A percentile compares a stretch with the other conserved stretches of the same genome.
Conservation (phyloP, 2,888 invertebrate species). For the Papilio elwesi region DNA sequence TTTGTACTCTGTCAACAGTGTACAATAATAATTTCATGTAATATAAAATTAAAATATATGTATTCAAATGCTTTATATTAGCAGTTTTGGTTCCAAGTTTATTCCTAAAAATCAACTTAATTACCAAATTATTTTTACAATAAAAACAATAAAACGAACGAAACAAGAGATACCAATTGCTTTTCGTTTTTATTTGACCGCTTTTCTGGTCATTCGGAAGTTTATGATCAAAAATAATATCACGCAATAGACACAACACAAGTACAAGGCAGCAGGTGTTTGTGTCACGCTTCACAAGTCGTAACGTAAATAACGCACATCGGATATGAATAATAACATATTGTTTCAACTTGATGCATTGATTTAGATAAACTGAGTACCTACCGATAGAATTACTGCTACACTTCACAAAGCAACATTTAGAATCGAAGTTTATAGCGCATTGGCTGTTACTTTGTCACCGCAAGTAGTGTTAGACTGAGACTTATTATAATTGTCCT, state of each 20-base stretch:
- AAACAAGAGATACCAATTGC: neutral
- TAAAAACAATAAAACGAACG: no score
- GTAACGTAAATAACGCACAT: conserved; percentile 58
- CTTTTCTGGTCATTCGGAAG: neutral
- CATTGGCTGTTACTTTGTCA: conserved; percentile 23
- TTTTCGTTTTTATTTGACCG: neutral
- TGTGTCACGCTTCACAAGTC: conserved; percentile 62
- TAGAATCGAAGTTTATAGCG: conserved; percentile 2
- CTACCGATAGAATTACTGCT: conserved; percentile 14
- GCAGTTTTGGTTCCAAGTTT: no score
- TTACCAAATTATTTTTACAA: no score
- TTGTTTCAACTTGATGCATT: conserved; percentile 38
- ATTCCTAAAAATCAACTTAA: no score
- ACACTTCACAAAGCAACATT: conserved; percentile 10
- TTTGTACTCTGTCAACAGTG: no score
- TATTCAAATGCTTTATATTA: no score
- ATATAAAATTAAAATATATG: no score
- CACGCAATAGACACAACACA: conserved; percentile 2
- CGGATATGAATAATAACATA: conserved; percentile 58
- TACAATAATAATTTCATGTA: no score
- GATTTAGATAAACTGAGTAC: conserved; percentile 41
- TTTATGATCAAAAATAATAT: neutral
- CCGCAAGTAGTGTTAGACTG: neutral
- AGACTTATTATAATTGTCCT: neutral
- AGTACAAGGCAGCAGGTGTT: conserved; percentile 8